Conservation (phyloP, 2,797 vertebrate genomes). For the Myripristis murdjan region DNA sequence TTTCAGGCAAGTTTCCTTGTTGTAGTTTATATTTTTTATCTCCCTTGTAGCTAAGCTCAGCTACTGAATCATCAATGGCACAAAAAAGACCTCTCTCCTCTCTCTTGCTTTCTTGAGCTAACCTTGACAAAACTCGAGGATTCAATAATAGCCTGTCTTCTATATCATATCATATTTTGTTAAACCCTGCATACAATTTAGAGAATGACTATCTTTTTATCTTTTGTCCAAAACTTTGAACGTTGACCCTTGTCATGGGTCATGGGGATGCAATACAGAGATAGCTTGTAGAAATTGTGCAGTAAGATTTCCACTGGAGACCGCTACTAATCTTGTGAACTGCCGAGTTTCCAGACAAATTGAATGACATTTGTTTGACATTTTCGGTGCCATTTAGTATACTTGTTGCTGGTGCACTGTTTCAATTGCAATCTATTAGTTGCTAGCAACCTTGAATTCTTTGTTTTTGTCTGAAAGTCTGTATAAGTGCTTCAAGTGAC, state of each 20-base stretch:
- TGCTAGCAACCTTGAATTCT: slow-evolving; percentile 63
- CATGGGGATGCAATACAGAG: slow-evolving; percentile 44
- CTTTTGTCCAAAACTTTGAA: slow-evolving; percentile 40
- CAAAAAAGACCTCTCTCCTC: slow-evolving; percentile 39
- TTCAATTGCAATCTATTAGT: slow-evolving; percentile 75
- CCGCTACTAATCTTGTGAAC: slow-evolving; percentile 61
- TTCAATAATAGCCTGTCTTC: too few species aligned
- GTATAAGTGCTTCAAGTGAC: slow-evolving; percentile 43
- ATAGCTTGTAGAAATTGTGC: slow-evolving; percentile 16
- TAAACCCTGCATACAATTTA: slow-evolving; percentile 13
- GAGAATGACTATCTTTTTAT: slow-evolving; percentile 42
- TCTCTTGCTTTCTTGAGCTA: slow-evolving; percentile 13
- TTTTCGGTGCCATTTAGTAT: slow-evolving; percentile 71
- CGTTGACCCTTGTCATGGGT: slow-evolving; percentile 29
- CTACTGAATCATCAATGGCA: slow-evolving; percentile 38
- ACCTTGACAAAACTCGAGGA: slow-evolving; percentile 70
- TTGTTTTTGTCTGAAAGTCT: slow-evolving; percentile 45
- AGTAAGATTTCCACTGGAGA: slow-evolving; percentile 46
- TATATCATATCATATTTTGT: too few species aligned
- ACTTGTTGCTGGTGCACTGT: slow-evolving; percentile 60
- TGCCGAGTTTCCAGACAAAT: slow-evolving; percentile 62
- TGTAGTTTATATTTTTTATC: slow-evolving; percentile 18
- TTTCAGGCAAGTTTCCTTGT: slow-evolving; percentile 33
- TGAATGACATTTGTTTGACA: slow-evolving; percentile 83
- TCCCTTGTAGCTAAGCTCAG: not conserved